Percentiles rank a stretch among this genome's conserved stretches.
Conservation (phyloP, 2,797 vertebrate genomes). For the Ptychobarbus kaznakovi region DNA sequence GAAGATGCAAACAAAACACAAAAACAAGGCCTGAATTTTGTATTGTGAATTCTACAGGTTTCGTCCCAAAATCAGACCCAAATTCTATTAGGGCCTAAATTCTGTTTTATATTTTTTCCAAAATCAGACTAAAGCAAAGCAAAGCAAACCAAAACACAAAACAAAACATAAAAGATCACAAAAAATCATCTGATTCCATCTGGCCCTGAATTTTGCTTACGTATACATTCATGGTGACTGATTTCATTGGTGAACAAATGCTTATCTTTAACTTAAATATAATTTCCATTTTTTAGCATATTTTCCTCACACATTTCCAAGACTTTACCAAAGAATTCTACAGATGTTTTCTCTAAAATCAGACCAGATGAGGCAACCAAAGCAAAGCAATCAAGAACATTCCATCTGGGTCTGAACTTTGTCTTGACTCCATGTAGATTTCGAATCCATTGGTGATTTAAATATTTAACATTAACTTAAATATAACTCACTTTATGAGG, state of each 20-base stretch:
- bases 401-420: neutral
- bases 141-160: neutral
- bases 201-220: neutral
- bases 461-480: neutral
- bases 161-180: no score
- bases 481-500: neutral
- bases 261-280: neutral
- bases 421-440: neutral
- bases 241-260: neutral
- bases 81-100: neutral
- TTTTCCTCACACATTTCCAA: neutral
- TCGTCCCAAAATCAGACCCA: no score
- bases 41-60: no score
- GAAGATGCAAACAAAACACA: no score
- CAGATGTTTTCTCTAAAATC: neutral
- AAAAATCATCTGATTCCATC: neutral
- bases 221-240: neutral
- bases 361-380: neutral
- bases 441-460: neutral
- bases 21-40: no score
- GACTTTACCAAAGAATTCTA: neutral
- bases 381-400: neutral
- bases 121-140: neutral
- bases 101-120: neutral
- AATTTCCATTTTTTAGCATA: neutral